Base-by-base conservation (phyloP, 2,113 vertebrate species). In the Callionymus lyra region DNA sequence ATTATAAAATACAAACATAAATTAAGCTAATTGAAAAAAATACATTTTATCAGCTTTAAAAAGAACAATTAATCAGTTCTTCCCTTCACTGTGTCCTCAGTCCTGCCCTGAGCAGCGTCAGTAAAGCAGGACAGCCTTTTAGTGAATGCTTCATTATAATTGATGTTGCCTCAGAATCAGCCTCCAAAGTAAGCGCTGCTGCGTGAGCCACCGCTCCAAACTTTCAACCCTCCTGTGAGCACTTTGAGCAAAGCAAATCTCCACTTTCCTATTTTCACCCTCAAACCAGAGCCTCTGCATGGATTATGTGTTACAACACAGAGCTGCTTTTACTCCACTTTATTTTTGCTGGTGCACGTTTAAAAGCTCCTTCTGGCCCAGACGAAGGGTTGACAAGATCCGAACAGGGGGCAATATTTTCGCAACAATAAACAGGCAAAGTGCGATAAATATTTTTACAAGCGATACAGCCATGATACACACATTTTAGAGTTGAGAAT, bases 81-180 rank as follows among this genome's bases (percentile, higher is more conserved):
- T 27, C 8, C 21, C 21, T 27, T 8, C 8, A n/a, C n/a, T 27
- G 4, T 27, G 8, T 27, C 21, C 4, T 27, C 21, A 5, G 21
- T 27, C 21, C 4, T 8, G 21, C 21, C 21, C 4, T 4, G 21
- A 8, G 4, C 21, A 27, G 21, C 8, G 21, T 27, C 4, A 27
- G 21, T 5, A 27, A 27, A 27, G n/a, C 4, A 27, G 21, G 21
- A 27, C 21, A 27, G 21, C 21, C 21, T 27, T n/a, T n/a, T 67
- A 89, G 80, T 94, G 89, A 94, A 92, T 93, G 91, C 91, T 85
- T 88, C 88, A 88, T 91, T 94, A 89, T 93, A 90, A 88, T 88
- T 89, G 80, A 81, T 90, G 89, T 91, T 92, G 90, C 90, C 83
- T 89, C 53, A 27, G 8, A 87, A 77, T 81, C 76, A 47, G 78